phyloP scores from a whole-genome alignment of 2,113 vertebrate species.

The Etia nguti region DNA sequence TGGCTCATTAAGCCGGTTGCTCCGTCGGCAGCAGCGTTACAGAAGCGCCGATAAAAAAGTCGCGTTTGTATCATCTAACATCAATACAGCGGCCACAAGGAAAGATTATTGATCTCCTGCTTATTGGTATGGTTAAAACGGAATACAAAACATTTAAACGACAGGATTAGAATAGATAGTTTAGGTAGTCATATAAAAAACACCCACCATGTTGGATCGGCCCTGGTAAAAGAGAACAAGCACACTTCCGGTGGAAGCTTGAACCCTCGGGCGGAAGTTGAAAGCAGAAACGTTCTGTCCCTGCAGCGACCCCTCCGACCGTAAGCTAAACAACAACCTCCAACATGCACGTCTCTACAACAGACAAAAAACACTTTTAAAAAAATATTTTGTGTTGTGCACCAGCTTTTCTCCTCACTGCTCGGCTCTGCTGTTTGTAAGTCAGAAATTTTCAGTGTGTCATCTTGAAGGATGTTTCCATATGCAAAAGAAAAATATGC shows the following conservation, averaged over 20 bases:
- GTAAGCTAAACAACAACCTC: constrained; percentile 4
- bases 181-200: background rate
- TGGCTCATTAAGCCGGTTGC: background rate
- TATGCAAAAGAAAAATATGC: background rate
- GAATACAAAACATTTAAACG: fast-evolving
- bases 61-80: fast-evolving
- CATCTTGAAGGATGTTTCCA: background rate
- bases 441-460: background rate
- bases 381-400: background rate
- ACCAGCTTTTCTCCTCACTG: background rate
- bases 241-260: constrained; percentile 47
- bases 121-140: fast-evolving
- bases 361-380: background rate
- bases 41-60: background rate
- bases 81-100: background rate
- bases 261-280: background rate
- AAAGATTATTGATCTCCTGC: background rate
- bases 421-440: background rate
- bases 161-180: constrained; percentile 55
- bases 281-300: fast-evolving
- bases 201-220: constrained; percentile 83
- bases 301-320: background rate
- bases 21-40: background rate
- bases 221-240: constrained; percentile 68
- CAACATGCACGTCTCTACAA: background rate